Base-by-base conservation (phyloP, 2,888 invertebrate genomes). In the Pristionchus arcanus region DNA sequence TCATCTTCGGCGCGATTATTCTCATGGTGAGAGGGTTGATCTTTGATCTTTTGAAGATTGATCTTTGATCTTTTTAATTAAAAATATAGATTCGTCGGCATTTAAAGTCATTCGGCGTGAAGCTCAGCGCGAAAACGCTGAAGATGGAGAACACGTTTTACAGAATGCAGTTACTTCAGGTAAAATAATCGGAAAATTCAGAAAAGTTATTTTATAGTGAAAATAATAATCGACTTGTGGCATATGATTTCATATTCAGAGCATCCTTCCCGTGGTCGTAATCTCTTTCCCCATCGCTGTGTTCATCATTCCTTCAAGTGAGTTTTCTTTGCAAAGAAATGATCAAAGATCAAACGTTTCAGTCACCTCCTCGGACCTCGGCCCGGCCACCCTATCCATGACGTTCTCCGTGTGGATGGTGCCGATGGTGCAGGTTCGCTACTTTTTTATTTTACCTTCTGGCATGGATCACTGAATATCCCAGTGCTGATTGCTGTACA, bases 341-440 rank as follows among this genome's bases (percentile, higher is more conserved):
- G 4, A 81, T 15, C 49, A 81, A 13, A 21, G 1, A 71, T 21
- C 16, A 71, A 28, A 2, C 19, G 25, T 34, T 49, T 49, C 53
- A 81, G 81, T 81, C 0, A 81, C 49, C 1, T 81, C 81, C 4
- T n/a, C 42, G 11, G 81, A 81, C 28, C 81, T 81, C 81, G 81
- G 81, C 16, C 81, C 81, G 25, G 81, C 81, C 1, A 81, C 81
- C 1, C 34, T 81, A 2, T 49, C 81, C 21, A 81, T 81, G 81
- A 81, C 81, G 21, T 81, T 81, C 81, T 81, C 81, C 7, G 81
- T 81, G 19, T 81, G 81, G 81, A 25, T 81, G n/a, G 81, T 81
- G n/a, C 81, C 81, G 21, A 81, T 81, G 81, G 81, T 81, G 28
- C 81, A 81, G 81, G 81, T 81, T 21, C 9, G 21, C 55, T 11